phyloP scores from a whole-genome alignment of 2,113 vertebrate genomes.

The Gorsachius goisagi region DNA sequence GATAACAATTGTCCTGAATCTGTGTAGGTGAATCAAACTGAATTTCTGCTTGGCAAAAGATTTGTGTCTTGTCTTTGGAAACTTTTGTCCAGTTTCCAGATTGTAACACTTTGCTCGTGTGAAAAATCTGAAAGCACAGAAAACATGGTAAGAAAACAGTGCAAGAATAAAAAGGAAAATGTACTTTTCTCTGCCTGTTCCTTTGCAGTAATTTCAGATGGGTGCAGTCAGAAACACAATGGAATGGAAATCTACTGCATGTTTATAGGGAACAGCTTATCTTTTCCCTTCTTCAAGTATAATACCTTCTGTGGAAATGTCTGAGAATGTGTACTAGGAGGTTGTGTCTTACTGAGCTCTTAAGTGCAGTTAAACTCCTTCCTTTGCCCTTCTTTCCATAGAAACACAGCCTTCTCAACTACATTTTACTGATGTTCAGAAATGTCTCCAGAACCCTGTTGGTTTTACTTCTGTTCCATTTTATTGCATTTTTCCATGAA shows the following conservation, averaged over 20 bases:
- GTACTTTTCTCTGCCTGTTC: background rate
- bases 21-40: background rate
- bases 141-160: background rate
- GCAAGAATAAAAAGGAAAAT: background rate
- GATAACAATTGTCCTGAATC: background rate
- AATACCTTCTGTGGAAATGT: background rate
- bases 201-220: background rate
- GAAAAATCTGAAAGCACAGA: background rate
- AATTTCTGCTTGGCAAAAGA: background rate
- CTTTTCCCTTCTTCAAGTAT: background rate
- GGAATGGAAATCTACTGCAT: background rate
- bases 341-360: background rate
- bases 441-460: background rate
- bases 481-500: conserved; percentile 34
- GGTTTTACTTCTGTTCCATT: conserved; percentile 15
- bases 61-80: background rate
- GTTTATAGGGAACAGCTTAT: background rate
- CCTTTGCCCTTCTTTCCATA: background rate
- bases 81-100: background rate
- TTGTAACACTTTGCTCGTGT: background rate
- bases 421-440: background rate
- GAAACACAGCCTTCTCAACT: background rate
- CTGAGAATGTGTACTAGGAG: background rate
- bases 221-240: background rate
- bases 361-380: background rate